phyloP scores from a whole-genome alignment of 2,888 invertebrate genomes.

The Noctua janthina region DNA sequence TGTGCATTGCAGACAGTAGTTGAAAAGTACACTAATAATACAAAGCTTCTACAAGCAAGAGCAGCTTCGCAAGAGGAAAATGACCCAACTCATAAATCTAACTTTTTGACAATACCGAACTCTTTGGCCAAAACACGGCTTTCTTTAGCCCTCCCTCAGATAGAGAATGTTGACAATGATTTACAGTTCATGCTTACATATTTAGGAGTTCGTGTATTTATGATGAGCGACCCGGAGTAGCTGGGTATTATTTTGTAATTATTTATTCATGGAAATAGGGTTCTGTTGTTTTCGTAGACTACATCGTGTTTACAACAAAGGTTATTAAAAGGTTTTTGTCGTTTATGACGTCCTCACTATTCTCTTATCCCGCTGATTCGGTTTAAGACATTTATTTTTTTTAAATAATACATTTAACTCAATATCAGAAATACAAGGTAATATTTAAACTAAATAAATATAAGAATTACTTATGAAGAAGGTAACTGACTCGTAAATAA shows the following conservation, averaged over 20 bases:
- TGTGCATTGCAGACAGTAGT: background rate
- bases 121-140: conserved; percentile 26
- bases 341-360: background rate
- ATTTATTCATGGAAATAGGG: conserved; percentile 58
- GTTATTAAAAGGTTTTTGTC: conserved; percentile 10
- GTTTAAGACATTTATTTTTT: too few species aligned
- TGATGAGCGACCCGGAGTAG: conserved; percentile 50
- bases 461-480: too few species aligned
- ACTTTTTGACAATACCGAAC: conserved; percentile 38
- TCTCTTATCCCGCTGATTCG: background rate
- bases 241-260: conserved; percentile 61
- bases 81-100: conserved; percentile 44
- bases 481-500: too few species aligned
- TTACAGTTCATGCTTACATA: conserved; percentile 58
- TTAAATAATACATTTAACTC: too few species aligned
- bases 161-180: conserved; percentile 61
- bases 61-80: conserved; percentile 7
- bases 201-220: conserved; percentile 61
- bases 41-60: background rate
- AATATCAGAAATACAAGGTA: too few species aligned
- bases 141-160: conserved; percentile 37
- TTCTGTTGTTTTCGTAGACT: conserved; percentile 41
- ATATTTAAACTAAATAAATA: too few species aligned
- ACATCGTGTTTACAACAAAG: conserved; percentile 31
- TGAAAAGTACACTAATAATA: background rate